phyloP scores from a whole-genome alignment of 2,797 vertebrate species.

The Pipistrellus pipistrellus region DNA sequence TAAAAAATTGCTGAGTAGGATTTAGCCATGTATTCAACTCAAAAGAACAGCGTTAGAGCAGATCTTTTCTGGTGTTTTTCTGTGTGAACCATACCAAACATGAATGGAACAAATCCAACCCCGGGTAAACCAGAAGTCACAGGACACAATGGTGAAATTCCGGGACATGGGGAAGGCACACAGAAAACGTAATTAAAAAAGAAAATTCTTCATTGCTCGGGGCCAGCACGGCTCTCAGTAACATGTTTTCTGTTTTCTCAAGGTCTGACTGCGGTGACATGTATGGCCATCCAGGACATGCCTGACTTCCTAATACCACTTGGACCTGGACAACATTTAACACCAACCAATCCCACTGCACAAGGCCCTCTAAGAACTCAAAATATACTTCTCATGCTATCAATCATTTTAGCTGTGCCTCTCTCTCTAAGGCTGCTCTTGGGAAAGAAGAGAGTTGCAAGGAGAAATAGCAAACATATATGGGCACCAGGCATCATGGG shows the following conservation, averaged over 20 bases:
- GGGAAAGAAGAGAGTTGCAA: background rate
- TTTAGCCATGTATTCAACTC: slow-evolving; percentile 6
- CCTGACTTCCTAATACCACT: slow-evolving; percentile 72
- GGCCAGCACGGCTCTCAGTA: background rate
- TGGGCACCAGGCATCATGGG: background rate
- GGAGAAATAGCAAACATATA: background rate
- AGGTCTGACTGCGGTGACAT: slow-evolving; percentile 72
- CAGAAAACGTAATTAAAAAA: background rate
- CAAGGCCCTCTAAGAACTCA: slow-evolving; percentile 72
- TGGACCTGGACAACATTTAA: slow-evolving; percentile 76
- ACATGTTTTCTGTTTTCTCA: slow-evolving; percentile 68
- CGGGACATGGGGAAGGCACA: background rate
- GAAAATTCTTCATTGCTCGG: background rate
- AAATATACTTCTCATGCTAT: slow-evolving; percentile 56
- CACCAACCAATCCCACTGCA: slow-evolving; percentile 15
- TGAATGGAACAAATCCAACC: background rate
- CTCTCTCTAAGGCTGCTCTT: slow-evolving; percentile 60
- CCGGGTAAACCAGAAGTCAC: background rate
- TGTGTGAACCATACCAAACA: slow-evolving; percentile 34
- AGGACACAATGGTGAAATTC: background rate
- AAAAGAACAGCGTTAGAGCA: background rate
- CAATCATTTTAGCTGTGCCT: slow-evolving; percentile 60
- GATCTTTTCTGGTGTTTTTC: background rate
- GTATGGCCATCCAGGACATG: slow-evolving; percentile 53
- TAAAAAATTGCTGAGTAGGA: background rate